These are phyloP conservation scores for Mionectes macconnelli DNA, from an alignment of 2,113 vertebrate genomes.

Conservation along the genomic window DNA sequence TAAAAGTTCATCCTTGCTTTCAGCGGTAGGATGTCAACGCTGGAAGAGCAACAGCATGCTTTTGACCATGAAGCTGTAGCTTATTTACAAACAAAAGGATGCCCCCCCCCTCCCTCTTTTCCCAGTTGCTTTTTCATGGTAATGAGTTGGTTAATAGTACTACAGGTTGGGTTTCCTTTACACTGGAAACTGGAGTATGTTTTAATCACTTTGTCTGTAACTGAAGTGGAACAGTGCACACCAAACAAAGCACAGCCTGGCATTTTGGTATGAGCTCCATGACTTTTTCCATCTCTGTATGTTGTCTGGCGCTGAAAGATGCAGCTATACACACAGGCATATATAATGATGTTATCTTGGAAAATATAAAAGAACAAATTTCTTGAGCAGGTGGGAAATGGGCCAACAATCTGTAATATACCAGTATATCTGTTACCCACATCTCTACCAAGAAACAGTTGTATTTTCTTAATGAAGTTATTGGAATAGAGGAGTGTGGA, in stretches of 20 bases:
- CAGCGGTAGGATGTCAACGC: background rate
- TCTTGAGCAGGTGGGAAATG: background rate
- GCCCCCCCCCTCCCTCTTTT: background rate
- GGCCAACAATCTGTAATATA: background rate
- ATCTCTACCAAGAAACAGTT: background rate
- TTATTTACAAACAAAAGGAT: conserved; percentile 59
- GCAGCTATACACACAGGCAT: background rate
- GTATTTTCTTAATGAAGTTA: background rate
- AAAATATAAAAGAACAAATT: background rate
- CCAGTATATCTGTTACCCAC: background rate
- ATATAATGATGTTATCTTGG: background rate
- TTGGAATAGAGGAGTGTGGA: background rate
- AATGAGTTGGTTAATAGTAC: background rate
- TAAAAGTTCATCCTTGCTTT: conserved; percentile 19
- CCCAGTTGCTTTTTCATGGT: conserved; percentile 20
- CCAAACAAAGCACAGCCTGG: background rate
- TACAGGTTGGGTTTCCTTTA: background rate
- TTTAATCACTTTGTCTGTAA: background rate
- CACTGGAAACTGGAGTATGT: background rate
- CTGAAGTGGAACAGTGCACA: background rate
- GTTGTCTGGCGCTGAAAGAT: background rate
- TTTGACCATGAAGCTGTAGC: conserved; percentile 47
- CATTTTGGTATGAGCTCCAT: background rate
- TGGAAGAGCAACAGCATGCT: conserved; percentile 48
- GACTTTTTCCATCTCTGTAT: background rate